A percentile compares a stretch with the other conserved stretches of the same genome.
phyloP scores from a whole-genome alignment of 64 coral and sea anemone genomes.

The Actinia tenebrosa region DNA sequence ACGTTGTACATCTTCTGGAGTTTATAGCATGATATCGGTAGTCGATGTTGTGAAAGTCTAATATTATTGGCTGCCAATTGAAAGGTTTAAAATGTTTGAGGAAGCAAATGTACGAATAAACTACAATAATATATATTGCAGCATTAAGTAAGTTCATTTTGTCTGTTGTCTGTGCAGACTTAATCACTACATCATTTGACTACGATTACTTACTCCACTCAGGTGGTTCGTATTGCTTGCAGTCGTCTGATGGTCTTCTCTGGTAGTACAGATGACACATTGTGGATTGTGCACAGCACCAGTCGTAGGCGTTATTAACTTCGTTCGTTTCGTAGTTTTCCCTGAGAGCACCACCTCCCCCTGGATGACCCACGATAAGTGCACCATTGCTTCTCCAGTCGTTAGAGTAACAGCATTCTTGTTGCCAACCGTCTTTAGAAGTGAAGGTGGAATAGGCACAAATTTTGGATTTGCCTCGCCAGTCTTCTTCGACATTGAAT shows the following conservation, averaged over 20 bases:
- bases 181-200: neutral
- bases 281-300: constrained; percentile 16
- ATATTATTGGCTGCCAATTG: no score
- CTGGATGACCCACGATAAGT: constrained; percentile 23
- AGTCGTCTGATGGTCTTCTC: constrained; percentile 33
- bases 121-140: no score
- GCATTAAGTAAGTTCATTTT: no score
- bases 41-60: no score
- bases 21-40: no score
- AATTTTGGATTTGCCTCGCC: neutral
- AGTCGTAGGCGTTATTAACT: neutral
- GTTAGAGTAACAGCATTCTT: constrained; percentile 46
- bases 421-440: neutral
- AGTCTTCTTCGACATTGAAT: neutral
- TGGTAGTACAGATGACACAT: constrained; percentile 34
- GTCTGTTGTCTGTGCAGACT: no score
- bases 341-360: constrained; percentile 6
- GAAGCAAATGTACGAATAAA: no score
- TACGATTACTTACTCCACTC: constrained; percentile 30
- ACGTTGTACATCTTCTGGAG: no score
- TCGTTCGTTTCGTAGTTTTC: neutral
- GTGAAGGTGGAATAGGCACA: constrained; percentile 23
- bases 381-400: constrained; percentile 9
- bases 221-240: constrained; percentile 25
- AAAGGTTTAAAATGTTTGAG: no score